Conservation (phyloP, 2,113 vertebrate species). For the Neomonachus schauinslandi region DNA sequence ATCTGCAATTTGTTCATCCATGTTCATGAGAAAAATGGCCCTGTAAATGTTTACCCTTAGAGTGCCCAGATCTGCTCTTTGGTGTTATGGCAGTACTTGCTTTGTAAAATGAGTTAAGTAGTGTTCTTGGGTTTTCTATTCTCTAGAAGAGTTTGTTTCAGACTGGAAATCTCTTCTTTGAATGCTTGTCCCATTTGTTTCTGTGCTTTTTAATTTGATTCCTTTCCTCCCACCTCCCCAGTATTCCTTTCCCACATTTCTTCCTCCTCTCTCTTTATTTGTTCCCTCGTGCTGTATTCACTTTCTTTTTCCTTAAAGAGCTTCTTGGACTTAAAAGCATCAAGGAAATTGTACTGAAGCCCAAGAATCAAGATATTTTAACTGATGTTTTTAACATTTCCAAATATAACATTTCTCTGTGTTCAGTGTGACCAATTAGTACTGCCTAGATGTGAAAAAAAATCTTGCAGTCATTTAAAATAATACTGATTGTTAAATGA, state of each 20-base stretch:
- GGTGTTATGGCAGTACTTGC: background rate
- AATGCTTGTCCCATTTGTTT: background rate
- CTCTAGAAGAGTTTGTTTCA: background rate
- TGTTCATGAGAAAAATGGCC: background rate
- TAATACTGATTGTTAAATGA: constrained; percentile 69
- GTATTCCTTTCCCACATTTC: background rate
- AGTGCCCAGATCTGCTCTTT: background rate
- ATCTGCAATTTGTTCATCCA: background rate
- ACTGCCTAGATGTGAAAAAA: constrained; percentile 3
- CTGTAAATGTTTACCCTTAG: constrained; percentile 10
- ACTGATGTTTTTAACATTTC: constrained; percentile 47
- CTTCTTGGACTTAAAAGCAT: constrained; percentile 37
- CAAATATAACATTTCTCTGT: constrained; percentile 54
- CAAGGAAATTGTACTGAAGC: background rate
- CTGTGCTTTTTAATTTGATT: constrained; percentile 2
- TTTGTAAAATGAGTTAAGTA: background rate
- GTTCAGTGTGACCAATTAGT: constrained; percentile 25
- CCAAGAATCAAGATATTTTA: constrained; percentile 42
- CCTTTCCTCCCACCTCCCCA: background rate
- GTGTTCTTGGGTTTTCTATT: background rate
- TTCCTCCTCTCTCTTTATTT: background rate
- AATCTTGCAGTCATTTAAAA: constrained; percentile 60
- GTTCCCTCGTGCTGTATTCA: background rate
- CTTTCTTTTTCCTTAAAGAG: background rate
- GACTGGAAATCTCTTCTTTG: background rate